Percentiles rank a stretch among this genome's conserved stretches.
Evolutionary conservation across 2,113 vertebrate genomes (phyloP).

Genomic region (Ptilorrhoa leucosticta): DNA sequence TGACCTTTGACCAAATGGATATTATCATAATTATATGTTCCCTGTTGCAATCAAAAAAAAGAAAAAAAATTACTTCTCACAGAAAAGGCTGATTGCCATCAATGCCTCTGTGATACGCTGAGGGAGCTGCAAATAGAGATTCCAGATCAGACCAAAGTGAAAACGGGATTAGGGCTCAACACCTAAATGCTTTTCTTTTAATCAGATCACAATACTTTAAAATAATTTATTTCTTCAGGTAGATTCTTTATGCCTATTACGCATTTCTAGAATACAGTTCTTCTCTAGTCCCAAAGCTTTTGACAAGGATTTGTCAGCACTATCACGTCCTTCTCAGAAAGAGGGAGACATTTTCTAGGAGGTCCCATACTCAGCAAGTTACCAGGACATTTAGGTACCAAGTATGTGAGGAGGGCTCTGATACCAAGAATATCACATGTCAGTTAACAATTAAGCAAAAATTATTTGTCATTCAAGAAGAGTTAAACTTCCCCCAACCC

Average conservation of each 20-base stretch:
- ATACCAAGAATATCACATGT: not conserved
- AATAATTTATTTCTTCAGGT: not conserved
- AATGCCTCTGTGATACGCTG: not conserved
- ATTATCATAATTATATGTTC: not conserved
- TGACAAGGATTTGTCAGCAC: not conserved
- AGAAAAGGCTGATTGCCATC: not conserved
- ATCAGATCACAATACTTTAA: not conserved
- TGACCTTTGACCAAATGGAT: not conserved
- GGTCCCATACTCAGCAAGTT: not conserved
- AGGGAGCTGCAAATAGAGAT: not conserved
- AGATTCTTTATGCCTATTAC: not conserved
- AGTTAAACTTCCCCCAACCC: not conserved
- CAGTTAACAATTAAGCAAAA: not conserved
- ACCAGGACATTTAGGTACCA: not conserved
- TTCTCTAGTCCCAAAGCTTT: not conserved
- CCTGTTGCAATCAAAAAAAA: not conserved
- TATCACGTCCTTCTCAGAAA: not conserved
- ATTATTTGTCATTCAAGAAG: not conserved
- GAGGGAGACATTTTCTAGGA: not conserved
- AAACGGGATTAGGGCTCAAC: not conserved
- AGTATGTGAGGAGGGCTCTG: not conserved
- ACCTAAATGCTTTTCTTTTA: not conserved
- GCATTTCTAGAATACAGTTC: not conserved
- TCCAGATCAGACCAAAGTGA: not conserved
- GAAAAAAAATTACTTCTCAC: not conserved